Evolutionary conservation across 2,888 invertebrate genomes (phyloP).

Genomic region (Embidobia sp.): DNA sequence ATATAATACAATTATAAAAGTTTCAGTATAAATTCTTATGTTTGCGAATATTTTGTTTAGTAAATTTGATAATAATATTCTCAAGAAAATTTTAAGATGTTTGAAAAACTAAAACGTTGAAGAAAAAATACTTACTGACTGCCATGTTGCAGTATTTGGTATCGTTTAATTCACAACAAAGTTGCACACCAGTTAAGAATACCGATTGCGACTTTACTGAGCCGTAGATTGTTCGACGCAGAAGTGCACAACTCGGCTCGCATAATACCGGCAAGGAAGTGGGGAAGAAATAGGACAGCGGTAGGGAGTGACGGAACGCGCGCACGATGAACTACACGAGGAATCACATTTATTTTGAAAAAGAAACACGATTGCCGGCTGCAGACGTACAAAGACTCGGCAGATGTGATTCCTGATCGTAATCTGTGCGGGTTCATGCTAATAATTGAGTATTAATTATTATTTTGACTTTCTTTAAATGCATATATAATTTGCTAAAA

Average conservation of each 20-base stretch:
- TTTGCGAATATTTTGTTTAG: not conserved
- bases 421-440: no score
- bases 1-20: no score
- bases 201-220: not conserved
- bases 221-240: slow-evolving; percentile 15
- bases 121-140: slow-evolving; percentile 8
- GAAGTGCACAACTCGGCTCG: slow-evolving; percentile 9
- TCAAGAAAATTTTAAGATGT: no score
- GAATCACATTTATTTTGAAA: no score
- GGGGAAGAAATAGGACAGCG: slow-evolving; percentile 36
- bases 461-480: no score
- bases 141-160: slow-evolving; percentile 8
- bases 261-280: slow-evolving; percentile 28
- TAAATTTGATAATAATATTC: not conserved
- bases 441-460: no score
- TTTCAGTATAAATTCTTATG: no score
- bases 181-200: not conserved
- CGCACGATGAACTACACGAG: slow-evolving; percentile 3
- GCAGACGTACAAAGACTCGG: no score
- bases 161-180: slow-evolving; percentile 1
- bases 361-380: no score
- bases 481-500: no score
- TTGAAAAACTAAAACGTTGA: not conserved
- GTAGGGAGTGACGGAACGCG: slow-evolving; percentile 19
- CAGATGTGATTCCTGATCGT: no score